Evolutionary conservation across 2,797 vertebrate species (phyloP).

Genomic region (Enteromius fasciolatus): DNA sequence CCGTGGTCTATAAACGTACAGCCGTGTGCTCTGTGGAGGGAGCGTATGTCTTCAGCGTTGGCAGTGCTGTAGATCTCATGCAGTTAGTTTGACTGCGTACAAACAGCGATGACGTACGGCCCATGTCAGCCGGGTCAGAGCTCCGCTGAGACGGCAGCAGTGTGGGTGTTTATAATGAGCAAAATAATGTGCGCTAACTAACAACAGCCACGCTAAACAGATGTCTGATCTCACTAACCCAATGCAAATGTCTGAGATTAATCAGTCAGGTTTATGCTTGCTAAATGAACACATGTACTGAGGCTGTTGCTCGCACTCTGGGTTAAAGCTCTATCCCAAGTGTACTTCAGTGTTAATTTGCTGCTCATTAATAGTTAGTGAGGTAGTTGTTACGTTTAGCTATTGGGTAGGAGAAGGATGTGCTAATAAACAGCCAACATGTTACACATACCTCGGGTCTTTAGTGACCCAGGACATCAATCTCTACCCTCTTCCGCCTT

Average conservation of each 20-base stretch:
- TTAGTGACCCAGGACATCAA: too few relatives aligned
- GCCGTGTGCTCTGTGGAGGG: conserved; percentile 68
- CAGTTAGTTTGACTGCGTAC: conserved; percentile 53
- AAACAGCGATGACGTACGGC: conserved; percentile 33
- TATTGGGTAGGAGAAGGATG: neutral
- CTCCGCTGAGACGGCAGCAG: neutral
- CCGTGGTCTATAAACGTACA: conserved; percentile 74
- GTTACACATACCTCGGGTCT: too few relatives aligned
- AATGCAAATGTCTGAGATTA: too few relatives aligned
- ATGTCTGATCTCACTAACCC: neutral
- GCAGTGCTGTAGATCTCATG: conserved; percentile 60
- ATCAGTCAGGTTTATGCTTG: neutral
- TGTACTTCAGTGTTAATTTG: conserved; percentile 57
- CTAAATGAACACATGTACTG: neutral
- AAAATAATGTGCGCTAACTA: neutral
- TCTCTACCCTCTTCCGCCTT: too few relatives aligned
- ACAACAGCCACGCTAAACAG: neutral
- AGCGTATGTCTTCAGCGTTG: conserved; percentile 60
- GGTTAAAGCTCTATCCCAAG: neutral
- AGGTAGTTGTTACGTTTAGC: neutral
- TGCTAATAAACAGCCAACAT: neutral
- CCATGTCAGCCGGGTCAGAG: neutral
- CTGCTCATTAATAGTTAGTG: neutral
- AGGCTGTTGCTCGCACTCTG: neutral
- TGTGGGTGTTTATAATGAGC: neutral